A percentile compares a stretch with the other conserved stretches of the same genome.
Conservation (phyloP, 1,140 invertebrate species). For the Heliconius hewitsoni region DNA sequence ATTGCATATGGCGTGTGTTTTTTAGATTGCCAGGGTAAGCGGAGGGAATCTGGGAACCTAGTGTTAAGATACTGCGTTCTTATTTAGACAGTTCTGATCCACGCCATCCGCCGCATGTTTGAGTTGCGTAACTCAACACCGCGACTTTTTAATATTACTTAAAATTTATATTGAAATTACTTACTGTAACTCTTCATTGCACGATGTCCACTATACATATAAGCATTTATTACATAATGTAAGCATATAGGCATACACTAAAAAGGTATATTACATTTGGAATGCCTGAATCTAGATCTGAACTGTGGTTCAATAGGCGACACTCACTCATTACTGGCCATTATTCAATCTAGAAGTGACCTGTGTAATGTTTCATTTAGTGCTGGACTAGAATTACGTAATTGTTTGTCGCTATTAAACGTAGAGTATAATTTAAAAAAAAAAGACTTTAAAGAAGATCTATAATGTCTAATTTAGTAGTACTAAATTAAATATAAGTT, state of each 20-base stretch:
- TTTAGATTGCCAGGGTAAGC: no score
- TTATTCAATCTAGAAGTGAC: constrained; percentile 32
- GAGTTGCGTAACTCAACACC: neutral
- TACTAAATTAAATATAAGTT: no score
- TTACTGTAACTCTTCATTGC: no score
- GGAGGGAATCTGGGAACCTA: neutral
- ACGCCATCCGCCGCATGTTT: neutral
- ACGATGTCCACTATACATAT: no score
- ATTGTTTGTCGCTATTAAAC: neutral
- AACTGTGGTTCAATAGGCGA: constrained; percentile 21
- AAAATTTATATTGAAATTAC: no score
- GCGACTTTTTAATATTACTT: no score
- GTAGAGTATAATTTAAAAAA: neutral
- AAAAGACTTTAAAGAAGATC: neutral
- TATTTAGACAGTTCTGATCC: no score
- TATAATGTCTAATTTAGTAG: neutral
- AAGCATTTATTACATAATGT: no score
- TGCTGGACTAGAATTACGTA: constrained; percentile 2
- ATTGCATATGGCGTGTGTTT: neutral
- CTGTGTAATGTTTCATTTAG: constrained; percentile 16
- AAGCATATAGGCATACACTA: no score
- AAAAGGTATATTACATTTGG: neutral
- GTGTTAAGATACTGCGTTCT: neutral
- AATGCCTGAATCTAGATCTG: constrained; percentile 15
- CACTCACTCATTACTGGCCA: constrained; percentile 20